These are phyloP conservation scores for Drusus annulatus DNA, from an alignment of 1,140 invertebrate species.

Conservation along the genomic window DNA sequence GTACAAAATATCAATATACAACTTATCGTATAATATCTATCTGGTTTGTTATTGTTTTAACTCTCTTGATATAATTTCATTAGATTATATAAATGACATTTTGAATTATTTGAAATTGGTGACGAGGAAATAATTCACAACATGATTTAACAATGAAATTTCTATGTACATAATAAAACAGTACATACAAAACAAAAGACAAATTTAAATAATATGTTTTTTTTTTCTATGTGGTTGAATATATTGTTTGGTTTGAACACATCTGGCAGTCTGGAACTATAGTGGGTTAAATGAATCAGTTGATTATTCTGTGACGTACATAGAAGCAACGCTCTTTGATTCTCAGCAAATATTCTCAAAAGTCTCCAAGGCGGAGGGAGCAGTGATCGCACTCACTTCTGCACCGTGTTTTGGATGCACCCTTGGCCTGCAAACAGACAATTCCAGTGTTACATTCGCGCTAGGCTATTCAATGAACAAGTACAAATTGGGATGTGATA, in stretches of 20 bases:
- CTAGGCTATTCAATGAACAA: too few species aligned
- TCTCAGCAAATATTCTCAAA: conserved; percentile 47
- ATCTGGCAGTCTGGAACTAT: conserved; percentile 53
- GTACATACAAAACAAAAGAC: not conserved
- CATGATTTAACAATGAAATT: conserved; percentile 7
- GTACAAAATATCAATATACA: conserved; percentile 35
- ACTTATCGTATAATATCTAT: conserved; percentile 35
- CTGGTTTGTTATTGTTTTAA: conserved; percentile 28
- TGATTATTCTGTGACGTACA: conserved; percentile 38
- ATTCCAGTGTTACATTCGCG: too few species aligned
- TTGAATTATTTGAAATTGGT: conserved; percentile 15
- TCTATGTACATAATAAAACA: conserved; percentile 29
- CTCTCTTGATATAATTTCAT: conserved; percentile 29
- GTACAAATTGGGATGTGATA: too few species aligned
- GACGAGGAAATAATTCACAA: not conserved
- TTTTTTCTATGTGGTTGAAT: conserved; percentile 44
- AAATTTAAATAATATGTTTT: conserved; percentile 12
- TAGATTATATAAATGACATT: conserved; percentile 24
- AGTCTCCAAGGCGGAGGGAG: conserved; percentile 14
- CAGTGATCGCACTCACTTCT: not conserved
- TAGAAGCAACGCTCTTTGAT: conserved; percentile 53
- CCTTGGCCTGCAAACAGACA: conserved; percentile 43
- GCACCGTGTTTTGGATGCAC: not conserved
- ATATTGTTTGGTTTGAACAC: conserved; percentile 52
- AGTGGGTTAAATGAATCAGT: conserved; percentile 34